Evolutionary conservation across 2,888 invertebrate species (phyloP), one percentile per base, ranked within the genome.

Genomic region (Chrysolina oricalcia): DNA sequence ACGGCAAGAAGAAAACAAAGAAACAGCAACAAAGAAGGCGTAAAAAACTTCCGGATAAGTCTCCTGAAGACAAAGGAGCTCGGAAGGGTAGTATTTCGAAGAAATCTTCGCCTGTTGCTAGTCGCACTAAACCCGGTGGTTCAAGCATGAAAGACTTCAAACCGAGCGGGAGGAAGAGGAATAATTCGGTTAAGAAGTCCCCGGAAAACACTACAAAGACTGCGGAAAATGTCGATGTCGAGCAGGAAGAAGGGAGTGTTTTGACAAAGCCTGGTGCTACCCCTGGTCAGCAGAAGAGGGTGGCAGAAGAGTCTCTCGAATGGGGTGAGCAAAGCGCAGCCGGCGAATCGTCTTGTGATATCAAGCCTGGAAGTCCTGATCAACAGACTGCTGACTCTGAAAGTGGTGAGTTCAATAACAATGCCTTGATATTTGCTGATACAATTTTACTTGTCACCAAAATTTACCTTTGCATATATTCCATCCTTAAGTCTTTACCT

Each of bases 311-410:
- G 71, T 69, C 74, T 21, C 77, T 77, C 53, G 86, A 86, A 74
- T 85, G 82, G 84, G 87, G 85, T 76, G 78, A 76, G 1, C 67
- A 75, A 11, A 83, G 82, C 70, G 85, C 83, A 70, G 81, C 83
- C 6, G 85, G 85, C 4, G 81, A 84, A 19, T 86, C 86, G 64
- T 83, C 84, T 17, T 78, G 81, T 11, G 86, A 86, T 73, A 70
- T 85, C 40, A 83, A 85, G 74, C 43, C 72, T 8, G 77, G 79
- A 10, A 87, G 87, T 79, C 87, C 88, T 0, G 87, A 85, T 63
- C 86, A 82, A n/a, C 86, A 84, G 19, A 88, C 88, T 79, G 86
- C 87, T 6, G 89, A 88, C 77, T 88, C 88, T 6, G 88, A 86
- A 82, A 87, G 86, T 81, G 88, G 88, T 87, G 82, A 83, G 81